Base-by-base conservation (phyloP, 2,113 vertebrate species). In the Crotalus viridis region DNA sequence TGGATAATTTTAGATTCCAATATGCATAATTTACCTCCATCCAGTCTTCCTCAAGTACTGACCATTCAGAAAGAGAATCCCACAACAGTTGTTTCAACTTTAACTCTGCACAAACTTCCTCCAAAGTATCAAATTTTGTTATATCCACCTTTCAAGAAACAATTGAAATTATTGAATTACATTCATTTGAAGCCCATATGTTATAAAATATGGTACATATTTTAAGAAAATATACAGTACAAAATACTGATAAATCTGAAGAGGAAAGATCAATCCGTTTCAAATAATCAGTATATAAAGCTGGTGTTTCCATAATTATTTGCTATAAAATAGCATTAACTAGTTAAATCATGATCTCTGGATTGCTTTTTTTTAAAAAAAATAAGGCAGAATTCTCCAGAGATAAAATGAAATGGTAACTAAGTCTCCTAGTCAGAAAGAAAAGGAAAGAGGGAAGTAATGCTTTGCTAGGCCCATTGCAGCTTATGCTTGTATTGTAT, bases 41-140 rank as follows among this genome's bases (percentile, higher is more conserved):
- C 98, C 98, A 98, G 5, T 94, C 97, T 39, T 94, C 90, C 22
- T 98, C 97, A 55, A 98, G 95, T 55, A 95, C 88, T 26, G 98
- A 97, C 98, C 98, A 98, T 89, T 99, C 97, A 87, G 97, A 96
- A 54, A 98, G 55, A 90, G 98, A 98, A 93, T 98, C 96, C 98
- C 98, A 99, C 28, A 99, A 97, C 90, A 98, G 96, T 26, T 97
- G 96, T 59, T 98, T 98, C 86, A 99, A 97, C 93, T 96, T 98
- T 89, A 98, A 94, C 55, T 98, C 98, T 56, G 96, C 95, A 91
- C 94, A 96, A 57, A 98, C 96, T 96, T 98, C 97, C 91, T 98
- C 98, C 92, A 99, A 89, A 46, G 95, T 93, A 33, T 98, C 98
- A 95, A 98, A 98, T 93, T 97, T 98, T 48, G 98, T 98, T 59